Conservation (phyloP, 2,113 vertebrate genomes). For the Cryptotis parvus region DNA sequence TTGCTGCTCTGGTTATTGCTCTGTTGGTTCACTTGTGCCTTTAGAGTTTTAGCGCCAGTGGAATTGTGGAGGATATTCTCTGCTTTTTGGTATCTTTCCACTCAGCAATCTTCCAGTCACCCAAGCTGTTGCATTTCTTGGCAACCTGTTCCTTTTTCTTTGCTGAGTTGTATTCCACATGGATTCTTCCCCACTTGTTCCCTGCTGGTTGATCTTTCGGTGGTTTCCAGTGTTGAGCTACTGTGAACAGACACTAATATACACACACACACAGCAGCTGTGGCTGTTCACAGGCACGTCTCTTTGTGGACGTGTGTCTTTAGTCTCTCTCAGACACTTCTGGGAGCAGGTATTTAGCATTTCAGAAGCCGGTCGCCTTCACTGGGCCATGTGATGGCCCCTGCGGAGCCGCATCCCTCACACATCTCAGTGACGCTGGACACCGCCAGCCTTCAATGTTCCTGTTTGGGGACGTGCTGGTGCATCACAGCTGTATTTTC, state of each 20-base stretch:
- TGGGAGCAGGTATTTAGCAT: not conserved
- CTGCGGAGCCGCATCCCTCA: not conserved
- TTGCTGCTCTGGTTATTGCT: not conserved
- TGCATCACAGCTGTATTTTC: no score
- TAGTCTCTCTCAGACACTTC: no score
- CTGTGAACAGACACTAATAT: not conserved
- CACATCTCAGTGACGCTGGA: not conserved
- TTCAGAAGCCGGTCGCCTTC: not conserved
- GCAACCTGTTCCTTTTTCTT: not conserved
- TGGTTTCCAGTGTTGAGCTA: no score
- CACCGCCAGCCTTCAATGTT: not conserved
- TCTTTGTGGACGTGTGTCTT: not conserved
- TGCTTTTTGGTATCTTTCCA: not conserved
- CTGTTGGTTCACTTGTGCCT: not conserved
- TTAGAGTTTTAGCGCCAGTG: not conserved
- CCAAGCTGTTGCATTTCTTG: accelerated
- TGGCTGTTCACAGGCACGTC: not conserved
- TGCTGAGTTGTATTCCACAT: not conserved
- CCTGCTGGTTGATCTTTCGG: not conserved
- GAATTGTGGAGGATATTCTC: accelerated
- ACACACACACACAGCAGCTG: not conserved
- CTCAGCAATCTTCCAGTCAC: not conserved
- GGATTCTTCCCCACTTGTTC: not conserved
- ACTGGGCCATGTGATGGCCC: accelerated
- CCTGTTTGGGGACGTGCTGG: not conserved